These are phyloP conservation scores for Ophthalmolycus amberensis DNA, from an alignment of 2,113 vertebrate genomes.

Conservation along the genomic window DNA sequence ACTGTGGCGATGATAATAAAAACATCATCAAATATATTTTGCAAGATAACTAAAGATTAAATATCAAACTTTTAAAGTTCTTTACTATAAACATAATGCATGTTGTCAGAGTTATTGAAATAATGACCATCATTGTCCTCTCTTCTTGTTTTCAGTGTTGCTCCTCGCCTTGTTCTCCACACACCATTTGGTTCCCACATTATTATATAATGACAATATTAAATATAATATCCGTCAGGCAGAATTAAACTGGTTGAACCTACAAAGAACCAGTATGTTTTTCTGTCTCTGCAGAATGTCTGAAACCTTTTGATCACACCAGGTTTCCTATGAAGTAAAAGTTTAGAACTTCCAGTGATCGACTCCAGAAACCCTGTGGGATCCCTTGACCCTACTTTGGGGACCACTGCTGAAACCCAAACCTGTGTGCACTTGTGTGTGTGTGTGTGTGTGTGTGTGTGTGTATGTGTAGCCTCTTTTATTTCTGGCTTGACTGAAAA, in stretches of 20 bases:
- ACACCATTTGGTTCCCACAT: slow-evolving; percentile 7
- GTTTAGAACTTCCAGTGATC: not conserved
- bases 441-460: slow-evolving; percentile 16
- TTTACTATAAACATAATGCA: not conserved
- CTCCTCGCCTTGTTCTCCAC: not conserved
- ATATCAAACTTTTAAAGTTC: too few species aligned
- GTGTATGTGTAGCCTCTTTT: not conserved
- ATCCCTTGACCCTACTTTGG: slow-evolving; percentile 2
- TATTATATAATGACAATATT: not conserved
- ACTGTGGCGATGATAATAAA: not conserved
- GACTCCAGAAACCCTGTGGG: not conserved
- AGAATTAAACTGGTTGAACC: not conserved
- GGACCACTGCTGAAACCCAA: slow-evolving; percentile 26
- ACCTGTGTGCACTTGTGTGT: not conserved
- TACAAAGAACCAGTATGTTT: not conserved
- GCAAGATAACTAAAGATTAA: not conserved
- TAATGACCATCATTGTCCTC: not conserved
- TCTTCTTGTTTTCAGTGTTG: not conserved
- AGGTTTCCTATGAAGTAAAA: not conserved
- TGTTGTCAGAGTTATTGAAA: not conserved
- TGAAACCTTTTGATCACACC: not conserved
- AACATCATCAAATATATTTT: not conserved
- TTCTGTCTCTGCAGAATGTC: not conserved
- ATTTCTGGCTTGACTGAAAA: slow-evolving; percentile 22
- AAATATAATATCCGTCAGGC: not conserved